phyloP scores from a whole-genome alignment of 2,113 vertebrate species.

The Cavia porcellus region DNA sequence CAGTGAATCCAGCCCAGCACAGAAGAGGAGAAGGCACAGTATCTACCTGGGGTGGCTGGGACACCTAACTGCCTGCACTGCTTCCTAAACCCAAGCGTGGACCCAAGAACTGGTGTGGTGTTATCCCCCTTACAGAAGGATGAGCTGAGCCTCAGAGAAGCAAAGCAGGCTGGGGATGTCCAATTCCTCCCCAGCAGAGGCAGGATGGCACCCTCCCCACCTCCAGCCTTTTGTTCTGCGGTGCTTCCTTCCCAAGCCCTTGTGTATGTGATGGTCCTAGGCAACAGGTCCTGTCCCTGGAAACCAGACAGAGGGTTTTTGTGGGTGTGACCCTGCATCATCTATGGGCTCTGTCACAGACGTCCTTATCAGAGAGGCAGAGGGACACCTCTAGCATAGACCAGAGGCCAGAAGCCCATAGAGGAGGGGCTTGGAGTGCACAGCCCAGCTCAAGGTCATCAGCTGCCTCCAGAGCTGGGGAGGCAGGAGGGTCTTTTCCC shows the following conservation, averaged over 20 bases:
- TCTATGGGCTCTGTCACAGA: background rate
- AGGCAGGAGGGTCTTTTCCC: fast-evolving
- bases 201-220: fast-evolving
- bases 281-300: fast-evolving
- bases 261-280: fast-evolving
- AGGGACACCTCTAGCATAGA: fast-evolving
- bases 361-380: background rate
- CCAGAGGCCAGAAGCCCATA: fast-evolving
- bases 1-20: too few relatives aligned
- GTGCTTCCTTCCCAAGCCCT: background rate
- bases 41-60: fast-evolving
- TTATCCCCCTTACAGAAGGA: background rate
- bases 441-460: background rate
- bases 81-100: fast-evolving
- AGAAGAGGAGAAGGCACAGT: background rate
- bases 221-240: background rate
- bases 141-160: background rate
- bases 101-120: fast-evolving
- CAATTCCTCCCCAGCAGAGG: background rate
- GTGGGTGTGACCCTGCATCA: too few relatives aligned
- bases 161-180: background rate
- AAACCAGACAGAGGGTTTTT: background rate
- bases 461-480: background rate
- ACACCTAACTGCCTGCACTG: fast-evolving
- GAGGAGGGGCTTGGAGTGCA: fast-evolving